Evolutionary conservation across 2,797 vertebrate genomes (phyloP), one percentile per base, ranked within the genome.

Genomic region (Merluccius polli): DNA sequence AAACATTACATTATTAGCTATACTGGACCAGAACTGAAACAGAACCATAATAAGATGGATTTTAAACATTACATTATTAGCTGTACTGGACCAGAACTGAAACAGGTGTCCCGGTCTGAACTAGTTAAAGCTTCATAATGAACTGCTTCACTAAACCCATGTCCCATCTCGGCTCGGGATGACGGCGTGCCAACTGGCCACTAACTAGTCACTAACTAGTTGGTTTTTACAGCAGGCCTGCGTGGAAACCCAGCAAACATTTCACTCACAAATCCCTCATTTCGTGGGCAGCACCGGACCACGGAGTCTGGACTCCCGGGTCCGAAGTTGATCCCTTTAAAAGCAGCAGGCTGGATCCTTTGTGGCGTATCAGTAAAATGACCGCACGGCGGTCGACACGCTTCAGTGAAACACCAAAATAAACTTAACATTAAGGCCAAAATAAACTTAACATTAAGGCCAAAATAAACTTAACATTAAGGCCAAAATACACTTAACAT

Each of bases 391-490:
- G 70, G 70, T 80, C 84, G 89, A 92, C 88, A 92, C 91, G 91
- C 90, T 92, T 88, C 84, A 90, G 65, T 86, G 86, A 81, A 89
- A 89, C 89, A 87, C 71, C 87, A 83, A 90, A 92, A 94, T 90
- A 92, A 93, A 93, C 91, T 93, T 92, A 92, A 21, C 52, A 59
- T 59, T 59, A 24, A 59, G n/a, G n/a, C 44, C 44, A 59, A n/a
- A n/a, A n/a, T n/a, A n/a, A n/a, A n/a, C n/a, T n/a, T n/a, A n/a
- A 21, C 52, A 59, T 59, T 59, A 24, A 59, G n/a, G n/a, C 44
- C 44, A 59, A n/a, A 92, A 94, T 90, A 92, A 93, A 93, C 91
- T 93, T 92, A 92, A n/a, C n/a, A n/a, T n/a, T n/a, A n/a, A n/a
- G n/a, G n/a, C n/a, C n/a, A n/a, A n/a, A n/a, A n/a, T n/a, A n/a